Conservation (phyloP, 2,888 invertebrate species). For the Lochmaea capreae region DNA sequence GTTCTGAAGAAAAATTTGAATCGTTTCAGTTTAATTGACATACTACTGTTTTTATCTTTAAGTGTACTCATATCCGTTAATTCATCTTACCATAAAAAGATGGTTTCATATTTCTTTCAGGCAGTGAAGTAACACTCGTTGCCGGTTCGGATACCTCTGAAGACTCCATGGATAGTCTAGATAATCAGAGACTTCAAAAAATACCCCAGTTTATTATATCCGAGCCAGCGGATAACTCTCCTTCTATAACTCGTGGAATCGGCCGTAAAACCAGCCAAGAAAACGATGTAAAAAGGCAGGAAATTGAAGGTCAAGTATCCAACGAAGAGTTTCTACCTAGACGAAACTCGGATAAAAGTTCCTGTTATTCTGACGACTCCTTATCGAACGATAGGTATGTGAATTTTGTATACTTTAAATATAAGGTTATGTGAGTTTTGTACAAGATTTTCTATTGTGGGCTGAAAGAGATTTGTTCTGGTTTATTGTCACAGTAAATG, state of each 20-base stretch:
- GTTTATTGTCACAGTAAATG: no score
- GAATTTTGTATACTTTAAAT: not conserved
- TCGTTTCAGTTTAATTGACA: no score
- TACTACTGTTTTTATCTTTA: no score
- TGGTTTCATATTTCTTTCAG: constrained; percentile 58
- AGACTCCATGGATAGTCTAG: constrained; percentile 77
- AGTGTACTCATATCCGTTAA: no score
- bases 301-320: constrained; percentile 39
- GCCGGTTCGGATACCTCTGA: constrained; percentile 80
- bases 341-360: constrained; percentile 76
- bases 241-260: constrained; percentile 82
- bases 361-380: constrained; percentile 80
- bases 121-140: constrained; percentile 84
- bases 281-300: constrained; percentile 62
- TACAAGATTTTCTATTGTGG: no score
- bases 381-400: constrained; percentile 72
- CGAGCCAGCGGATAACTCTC: constrained; percentile 79
- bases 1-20: no score
- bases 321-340: constrained; percentile 68
- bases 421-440: not conserved
- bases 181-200: constrained; percentile 67
- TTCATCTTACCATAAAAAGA: no score
- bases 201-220: constrained; percentile 78
- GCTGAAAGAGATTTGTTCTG: no score
- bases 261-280: constrained; percentile 74